These are phyloP conservation scores for Nannoperca australis DNA, from an alignment of 2,797 vertebrate genomes.

Conservation along the genomic window DNA sequence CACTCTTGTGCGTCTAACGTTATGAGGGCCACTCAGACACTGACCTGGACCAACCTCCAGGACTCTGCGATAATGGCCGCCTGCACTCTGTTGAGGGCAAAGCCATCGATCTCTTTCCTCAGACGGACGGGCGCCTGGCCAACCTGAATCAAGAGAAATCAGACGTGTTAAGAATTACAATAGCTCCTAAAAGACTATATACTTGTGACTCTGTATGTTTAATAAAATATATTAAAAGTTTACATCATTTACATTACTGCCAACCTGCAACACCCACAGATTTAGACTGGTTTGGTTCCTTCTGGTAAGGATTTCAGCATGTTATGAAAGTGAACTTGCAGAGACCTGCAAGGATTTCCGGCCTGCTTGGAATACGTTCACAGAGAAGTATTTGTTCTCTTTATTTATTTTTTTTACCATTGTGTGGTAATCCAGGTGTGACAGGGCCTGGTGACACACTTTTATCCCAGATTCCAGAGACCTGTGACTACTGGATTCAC, in stretches of 20 bases:
- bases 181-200: too few species aligned
- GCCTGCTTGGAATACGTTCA: background rate
- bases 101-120: slow-evolving; percentile 92
- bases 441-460: background rate
- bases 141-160: slow-evolving; percentile 71
- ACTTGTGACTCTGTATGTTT: background rate
- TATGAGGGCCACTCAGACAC: slow-evolving; percentile 38
- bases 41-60: slow-evolving; percentile 95
- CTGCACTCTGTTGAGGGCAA: slow-evolving; percentile 95
- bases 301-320: background rate
- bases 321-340: slow-evolving; percentile 3
- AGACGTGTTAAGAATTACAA: background rate
- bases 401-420: background rate
- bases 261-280: background rate
- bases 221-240: background rate
- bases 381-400: background rate
- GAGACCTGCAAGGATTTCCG: background rate
- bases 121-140: slow-evolving; percentile 93
- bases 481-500: background rate
- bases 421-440: background rate
- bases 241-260: background rate
- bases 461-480: background rate
- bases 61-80: slow-evolving; percentile 94
- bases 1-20: background rate
- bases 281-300: background rate